Evolutionary conservation across 2,797 vertebrate species (phyloP).

Genomic region (Pelodytes ibericus): DNA sequence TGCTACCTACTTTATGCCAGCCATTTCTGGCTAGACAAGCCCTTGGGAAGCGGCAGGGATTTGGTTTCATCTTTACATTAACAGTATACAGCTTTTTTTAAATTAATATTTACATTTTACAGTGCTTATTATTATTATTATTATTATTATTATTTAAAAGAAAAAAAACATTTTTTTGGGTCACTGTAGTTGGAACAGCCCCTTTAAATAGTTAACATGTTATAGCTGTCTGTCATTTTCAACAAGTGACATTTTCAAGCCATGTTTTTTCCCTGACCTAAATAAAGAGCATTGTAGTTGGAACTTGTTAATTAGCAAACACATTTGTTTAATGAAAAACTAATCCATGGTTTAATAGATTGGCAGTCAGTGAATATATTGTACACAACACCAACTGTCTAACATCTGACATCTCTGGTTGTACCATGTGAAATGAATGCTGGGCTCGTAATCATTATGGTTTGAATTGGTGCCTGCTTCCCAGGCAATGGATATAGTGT

Average conservation of each 20-base stretch:
- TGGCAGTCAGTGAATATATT: slow-evolving; percentile 41
- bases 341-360: slow-evolving; percentile 50
- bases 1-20: too few species aligned
- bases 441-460: slow-evolving; percentile 24
- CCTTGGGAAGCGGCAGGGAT: too few species aligned
- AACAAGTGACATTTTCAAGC: slow-evolving; percentile 39
- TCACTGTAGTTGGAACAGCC: too few species aligned
- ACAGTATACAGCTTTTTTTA: too few species aligned
- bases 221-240: background rate
- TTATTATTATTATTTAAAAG: too few species aligned
- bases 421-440: slow-evolving; percentile 10
- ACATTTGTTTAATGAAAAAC: slow-evolving; percentile 53
- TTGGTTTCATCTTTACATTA: too few species aligned
- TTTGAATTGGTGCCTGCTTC: background rate
- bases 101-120: too few species aligned
- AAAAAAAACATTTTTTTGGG: too few species aligned
- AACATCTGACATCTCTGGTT: slow-evolving; percentile 31
- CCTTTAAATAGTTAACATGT: too few species aligned
- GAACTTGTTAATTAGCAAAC: slow-evolving; percentile 51
- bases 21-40: too few species aligned
- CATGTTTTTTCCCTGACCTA: slow-evolving; percentile 45
- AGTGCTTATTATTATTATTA: too few species aligned
- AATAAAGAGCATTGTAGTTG: slow-evolving; percentile 35
- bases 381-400: slow-evolving; percentile 49
- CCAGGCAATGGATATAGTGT: background rate